phyloP scores from a whole-genome alignment of 2,797 vertebrate genomes.

The Ptychadena robeensis region DNA sequence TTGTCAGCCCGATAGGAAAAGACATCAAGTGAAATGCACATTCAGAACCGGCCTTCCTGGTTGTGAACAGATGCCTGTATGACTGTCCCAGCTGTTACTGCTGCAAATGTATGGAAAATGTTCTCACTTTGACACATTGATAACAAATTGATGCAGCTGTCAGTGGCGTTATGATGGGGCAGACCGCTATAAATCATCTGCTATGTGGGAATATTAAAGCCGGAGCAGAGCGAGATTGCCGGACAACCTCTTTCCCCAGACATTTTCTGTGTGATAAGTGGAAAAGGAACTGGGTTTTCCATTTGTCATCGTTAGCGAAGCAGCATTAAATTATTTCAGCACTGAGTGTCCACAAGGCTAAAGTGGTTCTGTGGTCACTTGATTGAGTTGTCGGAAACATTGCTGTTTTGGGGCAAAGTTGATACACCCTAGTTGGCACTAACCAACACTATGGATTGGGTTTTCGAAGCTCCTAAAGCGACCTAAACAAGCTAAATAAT shows the following conservation, averaged over 20 bases:
- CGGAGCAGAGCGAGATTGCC: conserved; percentile 4
- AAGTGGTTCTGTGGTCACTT: not conserved
- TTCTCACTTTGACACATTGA: conserved; percentile 55
- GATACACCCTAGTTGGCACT: not conserved
- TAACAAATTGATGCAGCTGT: conserved; percentile 59
- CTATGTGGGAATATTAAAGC: conserved; percentile 14
- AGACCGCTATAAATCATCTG: conserved; percentile 45
- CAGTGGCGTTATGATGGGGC: conserved; percentile 34
- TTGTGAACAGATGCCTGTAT: conserved; percentile 22
- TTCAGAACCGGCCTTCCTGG: not conserved
- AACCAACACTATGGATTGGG: not conserved
- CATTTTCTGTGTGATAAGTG: conserved; percentile 7
- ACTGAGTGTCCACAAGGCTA: not conserved
- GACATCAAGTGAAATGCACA: not conserved
- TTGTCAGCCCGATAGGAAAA: not conserved
- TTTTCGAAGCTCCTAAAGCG: not conserved
- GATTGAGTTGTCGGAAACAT: not conserved
- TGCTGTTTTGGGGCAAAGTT: not conserved
- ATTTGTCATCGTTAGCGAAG: conserved; percentile 15
- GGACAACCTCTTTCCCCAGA: not conserved
- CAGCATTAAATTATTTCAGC: not conserved
- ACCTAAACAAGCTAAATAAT: too few species aligned
- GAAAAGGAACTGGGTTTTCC: conserved; percentile 12
- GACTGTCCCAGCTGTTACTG: conserved; percentile 49
- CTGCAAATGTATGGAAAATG: conserved; percentile 47